A percentile compares a stretch with the other conserved stretches of the same genome.
These are phyloP conservation scores for Antedon bifida DNA, from an alignment of 35 echinoderm and acorn worm genomes.

Conservation along the genomic window DNA sequence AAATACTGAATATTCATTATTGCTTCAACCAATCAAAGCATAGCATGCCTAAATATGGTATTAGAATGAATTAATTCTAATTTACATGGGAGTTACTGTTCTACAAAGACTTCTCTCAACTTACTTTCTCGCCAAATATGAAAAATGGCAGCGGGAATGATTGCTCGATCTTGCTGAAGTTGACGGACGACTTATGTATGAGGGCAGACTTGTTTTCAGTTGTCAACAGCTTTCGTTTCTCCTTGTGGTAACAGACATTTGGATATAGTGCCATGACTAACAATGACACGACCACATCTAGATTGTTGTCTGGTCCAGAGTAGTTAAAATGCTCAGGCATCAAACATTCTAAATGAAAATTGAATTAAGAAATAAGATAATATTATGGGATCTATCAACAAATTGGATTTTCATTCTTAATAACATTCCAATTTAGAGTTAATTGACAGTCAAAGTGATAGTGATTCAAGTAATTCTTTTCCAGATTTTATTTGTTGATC, in stretches of 20 bases:
- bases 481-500: too few relatives aligned
- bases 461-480: too few relatives aligned
- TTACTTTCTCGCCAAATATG: slow-evolving; percentile 83
- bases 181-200: slow-evolving; percentile 93
- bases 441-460: too few relatives aligned
- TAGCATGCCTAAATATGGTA: too few relatives aligned
- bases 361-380: neutral
- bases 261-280: slow-evolving; percentile 77
- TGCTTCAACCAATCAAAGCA: too few relatives aligned
- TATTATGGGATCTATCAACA: neutral
- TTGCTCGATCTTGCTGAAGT: slow-evolving; percentile 98
- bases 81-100: too few relatives aligned
- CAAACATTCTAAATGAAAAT: slow-evolving; percentile 37
- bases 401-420: neutral
- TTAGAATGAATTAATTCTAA: too few relatives aligned
- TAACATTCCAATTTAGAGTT: neutral
- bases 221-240: slow-evolving; percentile 85
- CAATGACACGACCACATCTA: slow-evolving; percentile 64
- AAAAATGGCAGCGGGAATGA: slow-evolving; percentile 82
- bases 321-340: slow-evolving; percentile 66
- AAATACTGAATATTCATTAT: too few relatives aligned
- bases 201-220: slow-evolving; percentile 90
- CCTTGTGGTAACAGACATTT: slow-evolving; percentile 80
- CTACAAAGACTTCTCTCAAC: neutral
- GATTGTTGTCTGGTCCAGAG: slow-evolving; percentile 50